Percentiles rank a stretch among this genome's conserved stretches.
Evolutionary conservation across 1,140 invertebrate genomes (phyloP).

Genomic region (Trichoplusia ni): DNA sequence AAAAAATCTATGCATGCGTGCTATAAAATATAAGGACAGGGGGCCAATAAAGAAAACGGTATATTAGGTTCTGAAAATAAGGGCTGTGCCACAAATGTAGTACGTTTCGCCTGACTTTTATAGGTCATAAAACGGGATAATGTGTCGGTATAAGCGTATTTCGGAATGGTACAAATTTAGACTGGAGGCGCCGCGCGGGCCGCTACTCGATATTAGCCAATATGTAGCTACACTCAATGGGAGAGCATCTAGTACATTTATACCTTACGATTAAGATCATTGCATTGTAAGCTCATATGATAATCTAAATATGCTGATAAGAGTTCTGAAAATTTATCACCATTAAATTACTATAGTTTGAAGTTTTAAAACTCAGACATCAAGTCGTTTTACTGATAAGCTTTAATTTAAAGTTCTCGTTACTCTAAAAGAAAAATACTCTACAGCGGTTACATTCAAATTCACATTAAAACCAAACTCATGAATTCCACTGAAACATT

Average conservation of each 20-base stretch:
- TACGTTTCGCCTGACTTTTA: slow-evolving; percentile 77
- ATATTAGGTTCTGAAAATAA: slow-evolving; percentile 60
- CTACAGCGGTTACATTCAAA: no score
- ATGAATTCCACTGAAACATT: no score
- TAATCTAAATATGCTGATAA: no score
- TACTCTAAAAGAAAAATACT: no score
- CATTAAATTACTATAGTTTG: no score
- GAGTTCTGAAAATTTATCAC: no score
- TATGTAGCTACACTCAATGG: slow-evolving; percentile 45
- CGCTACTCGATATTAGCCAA: slow-evolving; percentile 48
- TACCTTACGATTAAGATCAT: neutral
- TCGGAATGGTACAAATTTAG: slow-evolving; percentile 80
- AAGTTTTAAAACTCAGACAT: no score
- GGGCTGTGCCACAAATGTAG: slow-evolving; percentile 68
- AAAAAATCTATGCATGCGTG: slow-evolving; percentile 72
- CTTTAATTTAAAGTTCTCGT: no score
- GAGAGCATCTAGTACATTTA: slow-evolving; percentile 41
- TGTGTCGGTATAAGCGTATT: slow-evolving; percentile 77
- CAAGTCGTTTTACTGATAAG: no score
- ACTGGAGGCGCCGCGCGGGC: slow-evolving; percentile 50
- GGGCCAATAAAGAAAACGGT: slow-evolving; percentile 62
- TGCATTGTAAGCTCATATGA: neutral
- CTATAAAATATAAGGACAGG: slow-evolving; percentile 70
- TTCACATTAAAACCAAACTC: no score
- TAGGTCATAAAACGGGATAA: slow-evolving; percentile 80